These are phyloP conservation scores for Gastrophryne carolinensis DNA, from an alignment of 2,797 vertebrate species.

Conservation along the genomic window DNA sequence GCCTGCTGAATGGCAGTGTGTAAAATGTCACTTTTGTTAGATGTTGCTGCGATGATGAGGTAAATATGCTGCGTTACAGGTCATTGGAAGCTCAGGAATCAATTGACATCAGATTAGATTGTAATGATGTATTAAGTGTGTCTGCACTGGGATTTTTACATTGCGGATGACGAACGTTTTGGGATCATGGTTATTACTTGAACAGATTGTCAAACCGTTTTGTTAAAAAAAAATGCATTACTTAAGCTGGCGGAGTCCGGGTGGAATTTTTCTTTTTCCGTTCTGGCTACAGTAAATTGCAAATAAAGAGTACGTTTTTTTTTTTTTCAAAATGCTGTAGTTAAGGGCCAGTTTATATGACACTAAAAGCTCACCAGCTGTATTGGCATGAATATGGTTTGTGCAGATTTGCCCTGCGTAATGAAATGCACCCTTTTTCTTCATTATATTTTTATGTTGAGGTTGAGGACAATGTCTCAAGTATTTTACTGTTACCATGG, in stretches of 20 bases:
- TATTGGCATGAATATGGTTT: background rate
- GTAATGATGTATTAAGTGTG: conserved; percentile 29
- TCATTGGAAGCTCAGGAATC: background rate
- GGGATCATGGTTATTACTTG: background rate
- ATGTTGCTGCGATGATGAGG: background rate
- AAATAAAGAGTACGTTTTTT: background rate
- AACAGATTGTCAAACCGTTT: conserved; percentile 22
- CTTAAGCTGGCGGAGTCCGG: background rate
- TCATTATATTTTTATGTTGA: background rate
- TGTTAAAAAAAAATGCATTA: conserved; percentile 10
- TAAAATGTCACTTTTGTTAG: conserved; percentile 1
- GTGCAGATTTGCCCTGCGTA: conserved; percentile 1
- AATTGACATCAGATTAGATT: conserved; percentile 14
- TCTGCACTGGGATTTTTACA: background rate
- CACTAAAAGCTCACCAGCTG: conserved; percentile 25
- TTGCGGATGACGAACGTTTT: background rate
- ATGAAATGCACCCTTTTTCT: conserved; percentile 2
- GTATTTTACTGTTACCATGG: conserved; percentile 26
- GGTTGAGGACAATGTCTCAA: conserved; percentile 5
- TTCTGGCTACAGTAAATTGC: conserved; percentile 18
- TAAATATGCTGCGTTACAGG: background rate
- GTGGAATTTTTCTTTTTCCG: conserved; percentile 10
- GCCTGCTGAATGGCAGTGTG: background rate
- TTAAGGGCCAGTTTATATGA: conserved; percentile 32
- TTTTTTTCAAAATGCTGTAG: conserved; percentile 30